These are phyloP conservation scores for Tiliacea aurago DNA, from an alignment of 2,888 invertebrate species.

Conservation along the genomic window DNA sequence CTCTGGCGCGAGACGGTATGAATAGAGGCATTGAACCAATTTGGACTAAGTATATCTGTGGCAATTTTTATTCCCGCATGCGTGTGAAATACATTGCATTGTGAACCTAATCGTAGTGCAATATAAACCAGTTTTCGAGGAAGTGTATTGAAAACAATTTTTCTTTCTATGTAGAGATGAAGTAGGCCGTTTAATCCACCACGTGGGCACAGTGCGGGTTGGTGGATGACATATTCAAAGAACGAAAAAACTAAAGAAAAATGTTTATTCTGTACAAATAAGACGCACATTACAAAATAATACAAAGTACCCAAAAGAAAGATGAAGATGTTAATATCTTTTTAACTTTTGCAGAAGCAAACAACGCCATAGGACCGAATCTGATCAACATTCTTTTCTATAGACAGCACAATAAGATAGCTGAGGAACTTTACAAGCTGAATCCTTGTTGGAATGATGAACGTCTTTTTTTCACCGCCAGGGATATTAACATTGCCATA, in stretches of 20 bases:
- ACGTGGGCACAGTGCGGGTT: neutral
- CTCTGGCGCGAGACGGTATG: too few species aligned
- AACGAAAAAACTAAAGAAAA: neutral
- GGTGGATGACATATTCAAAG: too few species aligned
- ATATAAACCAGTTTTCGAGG: too few species aligned
- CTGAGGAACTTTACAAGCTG: constrained; percentile 26
- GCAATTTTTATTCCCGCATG: too few species aligned
- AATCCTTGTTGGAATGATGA: constrained; percentile 61
- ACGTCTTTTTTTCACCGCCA: constrained; percentile 42
- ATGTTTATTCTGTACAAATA: neutral
- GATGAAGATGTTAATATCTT: neutral
- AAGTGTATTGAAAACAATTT: too few species aligned
- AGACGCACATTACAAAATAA: neutral
- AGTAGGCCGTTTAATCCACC: neutral
- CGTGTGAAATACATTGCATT: too few species aligned
- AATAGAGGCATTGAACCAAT: too few species aligned
- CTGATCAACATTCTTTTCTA: constrained; percentile 24
- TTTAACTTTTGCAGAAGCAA: constrained; percentile 22
- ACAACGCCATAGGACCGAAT: constrained; percentile 25
- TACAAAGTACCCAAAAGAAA: neutral
- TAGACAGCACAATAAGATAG: constrained; percentile 54
- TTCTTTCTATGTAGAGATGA: neutral
- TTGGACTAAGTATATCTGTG: too few species aligned
- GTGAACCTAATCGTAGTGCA: too few species aligned
- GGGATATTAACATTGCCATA: constrained; percentile 56